Percentiles rank a stretch among this genome's conserved stretches.
These are phyloP conservation scores for Dermatophagoides farinae DNA, from an alignment of 1,140 invertebrate genomes.

Conservation along the genomic window DNA sequence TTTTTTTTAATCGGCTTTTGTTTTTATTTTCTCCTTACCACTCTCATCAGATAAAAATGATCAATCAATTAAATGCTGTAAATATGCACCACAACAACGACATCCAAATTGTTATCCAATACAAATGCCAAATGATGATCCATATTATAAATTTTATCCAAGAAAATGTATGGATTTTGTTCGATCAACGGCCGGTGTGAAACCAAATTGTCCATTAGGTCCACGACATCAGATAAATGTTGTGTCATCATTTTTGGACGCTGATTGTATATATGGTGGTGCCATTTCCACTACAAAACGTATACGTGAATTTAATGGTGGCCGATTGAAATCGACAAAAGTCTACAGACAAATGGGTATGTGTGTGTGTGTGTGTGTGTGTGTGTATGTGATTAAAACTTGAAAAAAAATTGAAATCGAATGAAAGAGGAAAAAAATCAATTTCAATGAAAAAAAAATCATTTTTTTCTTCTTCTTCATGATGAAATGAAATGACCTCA, in stretches of 20 bases:
- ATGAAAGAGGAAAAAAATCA: not conserved
- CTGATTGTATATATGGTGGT: slow-evolving; percentile 34
- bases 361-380: not conserved
- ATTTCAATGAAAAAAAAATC: not conserved
- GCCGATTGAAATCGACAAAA: slow-evolving; percentile 31
- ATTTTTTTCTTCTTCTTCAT: too few species aligned
- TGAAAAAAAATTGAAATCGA: not conserved
- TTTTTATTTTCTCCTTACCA: too few species aligned
- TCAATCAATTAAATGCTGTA: slow-evolving; percentile 22
- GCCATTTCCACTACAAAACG: slow-evolving; percentile 26
- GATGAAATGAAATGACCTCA: not conserved
- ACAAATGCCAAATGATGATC: slow-evolving; percentile 63
- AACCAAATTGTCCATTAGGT: slow-evolving; percentile 31
- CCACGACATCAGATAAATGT: slow-evolving; percentile 30
- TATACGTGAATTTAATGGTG: slow-evolving; percentile 29
- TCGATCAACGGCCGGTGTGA: slow-evolving; percentile 29
- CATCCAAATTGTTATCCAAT: slow-evolving; percentile 84
- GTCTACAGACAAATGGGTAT: slow-evolving; percentile 58
- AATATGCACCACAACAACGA: slow-evolving; percentile 35
- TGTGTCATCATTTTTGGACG: slow-evolving; percentile 32
- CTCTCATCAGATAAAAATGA: slow-evolving; percentile 19
- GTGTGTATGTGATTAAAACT: not conserved
- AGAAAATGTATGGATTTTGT: slow-evolving; percentile 33
- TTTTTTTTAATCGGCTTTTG: too few species aligned
- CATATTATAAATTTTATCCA: slow-evolving; percentile 60